Evolutionary conservation across 2,888 invertebrate species (phyloP).

Genomic region (Noctuana brunneofusca): DNA sequence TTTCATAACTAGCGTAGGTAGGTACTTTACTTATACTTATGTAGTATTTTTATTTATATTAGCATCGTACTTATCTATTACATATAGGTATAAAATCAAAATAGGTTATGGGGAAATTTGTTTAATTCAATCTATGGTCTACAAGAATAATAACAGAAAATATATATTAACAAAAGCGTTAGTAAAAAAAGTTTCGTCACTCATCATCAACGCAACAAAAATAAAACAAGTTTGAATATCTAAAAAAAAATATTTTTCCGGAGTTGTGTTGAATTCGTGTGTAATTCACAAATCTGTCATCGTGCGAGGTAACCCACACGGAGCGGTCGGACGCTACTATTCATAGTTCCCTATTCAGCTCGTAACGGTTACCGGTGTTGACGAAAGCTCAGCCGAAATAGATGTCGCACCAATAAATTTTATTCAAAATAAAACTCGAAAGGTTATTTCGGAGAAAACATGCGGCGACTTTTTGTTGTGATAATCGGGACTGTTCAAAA

Average conservation of each 20-base stretch:
- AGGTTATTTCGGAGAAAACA: conserved; percentile 62
- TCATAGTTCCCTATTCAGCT: conserved; percentile 61
- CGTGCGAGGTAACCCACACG: conserved; percentile 53
- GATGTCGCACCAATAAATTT: conserved; percentile 72
- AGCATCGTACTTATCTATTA: not conserved
- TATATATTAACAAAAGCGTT: too few relatives aligned
- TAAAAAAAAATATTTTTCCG: conserved; percentile 47
- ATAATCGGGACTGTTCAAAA: conserved; percentile 64
- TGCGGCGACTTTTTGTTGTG: conserved; percentile 64
- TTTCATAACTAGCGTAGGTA: not conserved
- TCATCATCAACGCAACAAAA: too few relatives aligned
- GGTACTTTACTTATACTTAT: too few relatives aligned
- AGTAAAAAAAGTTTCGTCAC: too few relatives aligned
- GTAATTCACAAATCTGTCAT: conserved; percentile 79
- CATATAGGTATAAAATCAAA: not conserved
- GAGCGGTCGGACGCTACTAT: conserved; percentile 59
- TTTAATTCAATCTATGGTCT: too few relatives aligned
- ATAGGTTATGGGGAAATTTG: too few relatives aligned
- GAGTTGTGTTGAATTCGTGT: conserved; percentile 56
- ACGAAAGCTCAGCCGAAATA: conserved; percentile 73
- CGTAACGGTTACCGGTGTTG: conserved; percentile 56
- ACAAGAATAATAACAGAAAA: too few relatives aligned
- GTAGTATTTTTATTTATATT: conserved; percentile 5
- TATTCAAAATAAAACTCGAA: conserved; percentile 62
- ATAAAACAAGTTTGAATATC: not conserved